Conservation (phyloP, 2,888 invertebrate species). For the Tanaodytes sp. region DNA sequence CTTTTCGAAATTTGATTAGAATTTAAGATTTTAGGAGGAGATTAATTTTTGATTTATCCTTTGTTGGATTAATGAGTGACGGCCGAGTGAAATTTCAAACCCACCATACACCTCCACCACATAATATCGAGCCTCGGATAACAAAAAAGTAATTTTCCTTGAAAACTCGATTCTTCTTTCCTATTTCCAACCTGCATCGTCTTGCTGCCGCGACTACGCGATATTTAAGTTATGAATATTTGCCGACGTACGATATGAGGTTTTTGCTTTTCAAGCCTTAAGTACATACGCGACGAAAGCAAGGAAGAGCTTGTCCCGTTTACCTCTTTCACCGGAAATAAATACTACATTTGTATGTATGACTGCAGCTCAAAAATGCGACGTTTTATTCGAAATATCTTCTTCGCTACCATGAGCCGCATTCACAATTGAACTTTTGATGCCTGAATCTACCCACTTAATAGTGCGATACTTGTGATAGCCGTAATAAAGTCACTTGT, state of each 20-base stretch:
- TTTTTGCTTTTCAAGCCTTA: constrained; percentile 67
- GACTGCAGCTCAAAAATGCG: constrained; percentile 14
- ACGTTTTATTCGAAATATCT: constrained; percentile 24
- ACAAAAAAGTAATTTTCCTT: constrained; percentile 56
- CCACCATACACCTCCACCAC: too few species aligned
- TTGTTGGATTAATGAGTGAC: too few species aligned
- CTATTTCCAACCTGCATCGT: constrained; percentile 44
- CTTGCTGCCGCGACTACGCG: constrained; percentile 51
- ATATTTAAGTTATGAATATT: constrained; percentile 71
- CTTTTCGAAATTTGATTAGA: too few species aligned
- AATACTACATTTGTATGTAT: constrained; percentile 37
- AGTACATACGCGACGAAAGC: constrained; percentile 55
- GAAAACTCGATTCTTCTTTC: constrained; percentile 49
- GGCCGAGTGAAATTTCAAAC: too few species aligned
- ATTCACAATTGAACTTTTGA: constrained; percentile 39
- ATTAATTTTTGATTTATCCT: too few species aligned
- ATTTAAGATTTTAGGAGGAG: too few species aligned
- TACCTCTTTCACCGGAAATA: constrained; percentile 48
- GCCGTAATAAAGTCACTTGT: too few species aligned
- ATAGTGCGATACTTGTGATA: too few species aligned
- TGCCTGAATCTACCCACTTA: too few species aligned
- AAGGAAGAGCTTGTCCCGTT: constrained; percentile 52
- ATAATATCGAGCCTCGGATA: too few species aligned
- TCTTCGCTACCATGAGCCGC: constrained; percentile 25
- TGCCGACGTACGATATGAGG: constrained; percentile 69